Evolutionary conservation across 2,888 invertebrate genomes (phyloP), one percentile per base, ranked within the genome.

Genomic region (Andricus curvator): DNA sequence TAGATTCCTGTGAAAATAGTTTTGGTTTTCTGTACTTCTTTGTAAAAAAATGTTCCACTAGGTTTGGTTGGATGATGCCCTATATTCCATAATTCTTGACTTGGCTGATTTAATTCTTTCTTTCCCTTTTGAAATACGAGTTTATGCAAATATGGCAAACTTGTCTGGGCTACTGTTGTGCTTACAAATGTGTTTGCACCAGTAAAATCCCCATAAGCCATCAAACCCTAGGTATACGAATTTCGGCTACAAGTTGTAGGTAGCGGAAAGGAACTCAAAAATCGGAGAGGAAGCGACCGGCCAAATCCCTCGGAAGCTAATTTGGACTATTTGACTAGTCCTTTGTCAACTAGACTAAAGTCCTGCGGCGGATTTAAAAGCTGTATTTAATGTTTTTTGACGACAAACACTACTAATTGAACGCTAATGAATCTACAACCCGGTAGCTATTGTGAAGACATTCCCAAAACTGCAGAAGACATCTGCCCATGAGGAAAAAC

Each of bases 401-500:
- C 83, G 79, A 86, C 88, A 91, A 92, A 92, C 85, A 85, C 81
- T 86, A 89, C 92, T 92, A 92, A 92, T 92, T 92, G 91, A 92
- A 91, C 86, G 85, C 90, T 92, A 92, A 92, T 92, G 90, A 91
- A 92, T 88, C 83, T 84, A 80, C 87, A 81, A 81, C 84, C 56
- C 79, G 80, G 66, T 70, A 67, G 78, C 79, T 80, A 81, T 84
- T 81, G 80, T 82, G 33, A 67, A 78, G 79, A 51, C 60, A 41
- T 62, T 81, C 77, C 22, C 33, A 77, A 62, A 62, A 62, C 15
- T 29, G 37, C 13, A 67, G 13, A 13, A 5, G 22, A 17, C 68
- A 68, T 68, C 68, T 68, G 68, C 68, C 25, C 17, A 15, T 44
- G 11, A 56, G 56, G 11, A 11, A 56, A 56, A 56, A n/a, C 56